phyloP scores from a whole-genome alignment of 2,113 vertebrate genomes.

The Cryptomyrus ogoouensis region DNA sequence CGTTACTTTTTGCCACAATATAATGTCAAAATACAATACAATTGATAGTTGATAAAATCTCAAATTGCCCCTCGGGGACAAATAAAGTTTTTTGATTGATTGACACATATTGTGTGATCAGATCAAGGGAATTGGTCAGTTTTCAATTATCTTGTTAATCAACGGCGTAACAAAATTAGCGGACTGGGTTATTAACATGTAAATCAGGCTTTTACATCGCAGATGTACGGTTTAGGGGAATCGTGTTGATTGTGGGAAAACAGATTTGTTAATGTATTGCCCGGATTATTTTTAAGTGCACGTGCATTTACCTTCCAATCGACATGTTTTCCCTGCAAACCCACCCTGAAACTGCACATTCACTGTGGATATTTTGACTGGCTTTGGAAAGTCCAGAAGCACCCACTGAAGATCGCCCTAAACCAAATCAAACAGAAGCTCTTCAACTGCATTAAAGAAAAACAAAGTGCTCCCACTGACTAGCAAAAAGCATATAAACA shows the following conservation, averaged over 20 bases:
- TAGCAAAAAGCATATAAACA: background rate
- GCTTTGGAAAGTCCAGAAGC: constrained; percentile 72
- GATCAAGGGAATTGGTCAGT: background rate
- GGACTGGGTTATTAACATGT: background rate
- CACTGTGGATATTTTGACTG: constrained; percentile 64
- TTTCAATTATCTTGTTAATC: background rate
- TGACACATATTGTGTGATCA: background rate
- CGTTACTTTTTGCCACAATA: background rate
- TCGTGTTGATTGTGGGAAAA: background rate
- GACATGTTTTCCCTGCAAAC: constrained; percentile 75
- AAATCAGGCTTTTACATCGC: background rate
- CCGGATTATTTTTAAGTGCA: background rate
- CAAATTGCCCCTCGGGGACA: no score
- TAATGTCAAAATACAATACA: background rate
- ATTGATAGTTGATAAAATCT: no score
- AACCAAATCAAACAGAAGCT: background rate
- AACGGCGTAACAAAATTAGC: background rate
- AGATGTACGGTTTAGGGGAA: background rate
- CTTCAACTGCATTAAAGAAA: background rate
- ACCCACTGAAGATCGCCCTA: constrained; percentile 88
- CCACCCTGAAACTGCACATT: constrained; percentile 92
- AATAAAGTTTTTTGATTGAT: no score
- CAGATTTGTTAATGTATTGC: background rate
- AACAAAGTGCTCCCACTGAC: background rate
- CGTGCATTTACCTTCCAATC: constrained; percentile 69